Percentiles rank a stretch among this genome's conserved stretches.
phyloP scores from a whole-genome alignment of 1,140 invertebrate genomes.

The Holcopasites calliopsidis region DNA sequence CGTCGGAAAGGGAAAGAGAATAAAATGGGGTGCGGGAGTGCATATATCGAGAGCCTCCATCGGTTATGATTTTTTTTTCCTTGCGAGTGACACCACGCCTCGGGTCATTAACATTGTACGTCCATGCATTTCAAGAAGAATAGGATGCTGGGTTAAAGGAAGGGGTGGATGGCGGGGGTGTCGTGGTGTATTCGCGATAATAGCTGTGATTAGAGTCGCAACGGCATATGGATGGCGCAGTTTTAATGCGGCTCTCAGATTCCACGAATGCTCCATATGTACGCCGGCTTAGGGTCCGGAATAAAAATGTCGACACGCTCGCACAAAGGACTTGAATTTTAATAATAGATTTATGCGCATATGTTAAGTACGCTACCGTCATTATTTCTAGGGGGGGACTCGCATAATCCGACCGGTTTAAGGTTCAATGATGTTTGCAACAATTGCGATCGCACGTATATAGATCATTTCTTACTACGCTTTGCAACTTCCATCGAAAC shows the following conservation, averaged over 20 bases:
- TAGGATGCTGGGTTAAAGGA: constrained; percentile 39
- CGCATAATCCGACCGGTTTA: constrained; percentile 26
- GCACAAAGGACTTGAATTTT: constrained; percentile 75
- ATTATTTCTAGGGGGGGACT: constrained; percentile 56
- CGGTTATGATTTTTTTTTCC: constrained; percentile 45
- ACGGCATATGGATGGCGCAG: constrained; percentile 72
- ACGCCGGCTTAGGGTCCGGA: constrained; percentile 63
- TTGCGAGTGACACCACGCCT: constrained; percentile 20
- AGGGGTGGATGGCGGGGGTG: constrained; percentile 31
- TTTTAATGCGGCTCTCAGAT: constrained; percentile 66
- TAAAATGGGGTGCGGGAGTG: background rate
- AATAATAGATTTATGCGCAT: constrained; percentile 80
- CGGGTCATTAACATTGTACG: constrained; percentile 42
- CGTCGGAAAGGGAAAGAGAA: background rate
- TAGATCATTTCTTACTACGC: background rate
- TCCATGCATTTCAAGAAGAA: constrained; percentile 32
- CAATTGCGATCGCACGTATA: constrained; percentile 15
- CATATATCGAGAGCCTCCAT: constrained; percentile 7
- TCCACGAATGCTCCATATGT: constrained; percentile 73
- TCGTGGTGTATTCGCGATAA: constrained; percentile 49
- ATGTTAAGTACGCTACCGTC: constrained; percentile 67
- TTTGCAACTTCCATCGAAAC: constrained; percentile 13
- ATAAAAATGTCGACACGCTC: constrained; percentile 72
- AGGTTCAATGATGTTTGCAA: constrained; percentile 48
- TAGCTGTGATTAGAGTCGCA: constrained; percentile 62